Percentiles rank a stretch among this genome's conserved stretches.
Evolutionary conservation across 2,113 vertebrate species (phyloP).

Genomic region (Pipra filicauda): DNA sequence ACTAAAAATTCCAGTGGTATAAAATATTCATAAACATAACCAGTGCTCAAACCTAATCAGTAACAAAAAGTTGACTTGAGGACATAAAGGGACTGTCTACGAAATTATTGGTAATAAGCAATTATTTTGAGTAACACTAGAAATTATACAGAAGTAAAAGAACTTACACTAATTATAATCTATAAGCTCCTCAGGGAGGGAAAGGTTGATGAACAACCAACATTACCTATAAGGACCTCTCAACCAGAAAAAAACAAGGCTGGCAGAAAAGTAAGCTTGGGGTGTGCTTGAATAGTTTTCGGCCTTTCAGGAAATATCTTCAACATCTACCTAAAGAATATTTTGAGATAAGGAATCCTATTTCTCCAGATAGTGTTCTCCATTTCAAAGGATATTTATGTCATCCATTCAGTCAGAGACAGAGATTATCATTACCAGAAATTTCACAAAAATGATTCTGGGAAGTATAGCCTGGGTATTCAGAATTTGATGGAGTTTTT

Average conservation of each 20-base stretch:
- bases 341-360: not conserved
- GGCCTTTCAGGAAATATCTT: not conserved
- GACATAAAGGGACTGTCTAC: not conserved
- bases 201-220: not conserved
- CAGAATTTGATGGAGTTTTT: not conserved
- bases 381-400: not conserved
- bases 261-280: not conserved
- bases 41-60: not conserved
- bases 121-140: not conserved
- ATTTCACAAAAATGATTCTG: not conserved
- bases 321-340: not conserved
- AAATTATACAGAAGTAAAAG: not conserved
- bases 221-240: not conserved
- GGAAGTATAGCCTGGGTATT: not conserved
- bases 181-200: not conserved
- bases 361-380: not conserved
- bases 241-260: not conserved
- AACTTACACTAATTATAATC: not conserved
- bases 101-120: not conserved
- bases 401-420: not conserved
- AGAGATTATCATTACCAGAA: not conserved
- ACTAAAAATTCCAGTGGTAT: not conserved
- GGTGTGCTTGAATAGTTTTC: not conserved
- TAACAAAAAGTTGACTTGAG: not conserved
- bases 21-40: not conserved